Conservation (phyloP, 2,113 vertebrate species). For the Toxotes chatareus region DNA sequence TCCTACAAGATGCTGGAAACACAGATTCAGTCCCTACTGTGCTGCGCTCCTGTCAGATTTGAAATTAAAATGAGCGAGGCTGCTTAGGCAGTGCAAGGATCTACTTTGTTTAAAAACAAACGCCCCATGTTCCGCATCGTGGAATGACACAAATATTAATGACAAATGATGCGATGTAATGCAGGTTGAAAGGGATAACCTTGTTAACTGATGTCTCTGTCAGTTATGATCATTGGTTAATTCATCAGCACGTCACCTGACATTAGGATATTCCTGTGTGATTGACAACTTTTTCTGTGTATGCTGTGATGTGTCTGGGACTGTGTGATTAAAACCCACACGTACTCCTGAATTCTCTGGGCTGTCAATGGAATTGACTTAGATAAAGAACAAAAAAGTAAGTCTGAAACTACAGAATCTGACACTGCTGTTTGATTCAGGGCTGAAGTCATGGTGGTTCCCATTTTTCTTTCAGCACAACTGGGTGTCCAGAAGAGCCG, state of each 20-base stretch:
- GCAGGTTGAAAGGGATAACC: background rate
- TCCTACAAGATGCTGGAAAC: conserved; percentile 2
- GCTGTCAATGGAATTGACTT: background rate
- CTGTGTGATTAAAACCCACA: background rate
- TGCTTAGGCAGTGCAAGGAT: background rate
- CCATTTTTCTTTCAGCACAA: conserved; percentile 86
- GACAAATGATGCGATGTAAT: background rate
- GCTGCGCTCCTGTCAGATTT: conserved; percentile 37
- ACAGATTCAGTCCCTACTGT: background rate
- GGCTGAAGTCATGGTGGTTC: background rate
- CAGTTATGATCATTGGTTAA: background rate
- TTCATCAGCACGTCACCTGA: background rate
- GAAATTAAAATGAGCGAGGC: conserved; percentile 32
- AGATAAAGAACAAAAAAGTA: background rate
- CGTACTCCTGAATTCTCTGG: background rate
- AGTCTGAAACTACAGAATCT: background rate
- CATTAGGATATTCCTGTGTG: background rate
- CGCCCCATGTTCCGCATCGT: background rate
- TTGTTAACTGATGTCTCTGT: background rate
- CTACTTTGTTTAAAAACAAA: conserved; percentile 40
- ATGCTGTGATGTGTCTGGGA: background rate
- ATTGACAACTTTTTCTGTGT: background rate
- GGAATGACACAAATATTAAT: background rate
- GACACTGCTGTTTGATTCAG: background rate
- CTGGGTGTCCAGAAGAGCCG: conserved; percentile 95